These are phyloP conservation scores for Oncorhynchus masou DNA, from an alignment of 2,113 vertebrate genomes.

Conservation along the genomic window DNA sequence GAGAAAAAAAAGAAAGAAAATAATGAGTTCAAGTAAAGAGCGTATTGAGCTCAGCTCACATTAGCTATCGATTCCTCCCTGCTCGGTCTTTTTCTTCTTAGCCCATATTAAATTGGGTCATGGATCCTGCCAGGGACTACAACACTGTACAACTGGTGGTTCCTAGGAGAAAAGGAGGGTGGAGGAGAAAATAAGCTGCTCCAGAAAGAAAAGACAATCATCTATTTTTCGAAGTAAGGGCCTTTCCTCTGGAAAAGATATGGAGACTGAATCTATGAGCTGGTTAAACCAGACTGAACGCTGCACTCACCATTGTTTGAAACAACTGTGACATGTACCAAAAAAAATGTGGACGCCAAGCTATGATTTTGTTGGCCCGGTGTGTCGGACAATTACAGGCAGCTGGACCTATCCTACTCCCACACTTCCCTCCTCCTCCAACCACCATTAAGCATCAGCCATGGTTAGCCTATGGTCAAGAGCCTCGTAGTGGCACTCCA, in stretches of 20 bases:
- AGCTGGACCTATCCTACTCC: no score
- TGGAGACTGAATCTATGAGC: background rate
- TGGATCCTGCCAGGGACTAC: conserved; percentile 49
- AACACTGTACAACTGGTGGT: conserved; percentile 44
- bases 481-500: no score
- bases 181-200: conserved; percentile 29
- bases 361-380: no score
- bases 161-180: conserved; percentile 33
- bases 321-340: no score
- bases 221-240: background rate
- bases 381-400: no score
- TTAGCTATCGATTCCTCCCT: conserved; percentile 54
- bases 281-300: no score
- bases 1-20: background rate
- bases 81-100: conserved; percentile 54
- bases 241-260: background rate
- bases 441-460: no score
- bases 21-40: conserved; percentile 18
- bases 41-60: conserved; percentile 38
- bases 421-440: no score
- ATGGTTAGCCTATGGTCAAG: no score
- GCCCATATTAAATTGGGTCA: conserved; percentile 66
- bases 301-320: no score
- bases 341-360: no score
- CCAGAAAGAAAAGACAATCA: conserved; percentile 26